These are phyloP conservation scores for Sebastes reedi DNA, from an alignment of 2,797 vertebrate genomes.

Conservation along the genomic window DNA sequence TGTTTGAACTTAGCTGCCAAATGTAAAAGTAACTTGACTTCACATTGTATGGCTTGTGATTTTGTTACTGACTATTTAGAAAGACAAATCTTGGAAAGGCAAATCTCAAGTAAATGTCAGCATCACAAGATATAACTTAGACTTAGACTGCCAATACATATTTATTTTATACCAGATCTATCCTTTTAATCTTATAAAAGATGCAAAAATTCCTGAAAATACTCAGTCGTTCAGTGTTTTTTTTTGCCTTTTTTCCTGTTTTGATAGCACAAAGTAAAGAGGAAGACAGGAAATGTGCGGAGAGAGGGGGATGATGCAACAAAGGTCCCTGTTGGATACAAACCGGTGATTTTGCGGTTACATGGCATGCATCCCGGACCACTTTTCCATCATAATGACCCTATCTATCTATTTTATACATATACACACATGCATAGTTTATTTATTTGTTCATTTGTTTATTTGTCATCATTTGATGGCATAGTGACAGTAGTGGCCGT, in stretches of 20 bases:
- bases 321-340: constrained; percentile 3
- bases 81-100: not conserved
- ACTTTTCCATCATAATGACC: not conserved
- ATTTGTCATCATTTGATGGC: not conserved
- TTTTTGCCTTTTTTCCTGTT: not conserved
- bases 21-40: not conserved
- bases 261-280: not conserved
- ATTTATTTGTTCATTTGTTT: not conserved
- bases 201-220: not conserved
- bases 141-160: not conserved
- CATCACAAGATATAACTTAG: not conserved
- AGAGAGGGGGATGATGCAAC: not conserved
- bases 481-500: not conserved
- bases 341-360: not conserved
- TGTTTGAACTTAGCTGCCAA: not conserved
- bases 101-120: not conserved
- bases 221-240: not conserved
- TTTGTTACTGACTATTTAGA: not conserved
- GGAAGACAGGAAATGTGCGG: not conserved
- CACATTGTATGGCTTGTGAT: not conserved
- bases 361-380: not conserved
- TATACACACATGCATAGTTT: not conserved
- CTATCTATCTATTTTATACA: not conserved
- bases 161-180: not conserved
- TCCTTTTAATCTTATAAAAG: not conserved